Percentiles rank a stretch among this genome's conserved stretches.
Evolutionary conservation across 2,113 vertebrate genomes (phyloP).

Genomic region (Deroptyus accipitrinus): DNA sequence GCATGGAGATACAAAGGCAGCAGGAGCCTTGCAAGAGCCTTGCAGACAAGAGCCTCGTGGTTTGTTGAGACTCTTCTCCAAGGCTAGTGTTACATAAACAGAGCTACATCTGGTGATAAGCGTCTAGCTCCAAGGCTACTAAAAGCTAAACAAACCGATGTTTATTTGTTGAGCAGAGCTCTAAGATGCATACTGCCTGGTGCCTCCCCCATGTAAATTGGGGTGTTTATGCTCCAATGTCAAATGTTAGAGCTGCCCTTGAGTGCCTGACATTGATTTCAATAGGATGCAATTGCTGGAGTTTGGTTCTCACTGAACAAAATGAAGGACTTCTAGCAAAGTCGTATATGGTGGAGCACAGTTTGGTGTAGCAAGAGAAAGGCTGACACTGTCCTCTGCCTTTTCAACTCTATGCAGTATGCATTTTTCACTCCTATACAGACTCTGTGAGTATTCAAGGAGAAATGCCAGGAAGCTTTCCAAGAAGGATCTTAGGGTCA

Average conservation of each 20-base stretch:
- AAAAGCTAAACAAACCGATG: neutral
- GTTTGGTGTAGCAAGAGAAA: neutral
- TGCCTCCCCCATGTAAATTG: neutral
- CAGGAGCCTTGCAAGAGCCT: neutral
- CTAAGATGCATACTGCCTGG: neutral
- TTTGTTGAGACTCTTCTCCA: constrained; percentile 13
- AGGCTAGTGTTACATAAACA: neutral
- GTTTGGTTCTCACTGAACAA: neutral
- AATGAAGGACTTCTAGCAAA: neutral
- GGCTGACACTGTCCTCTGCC: constrained; percentile 33
- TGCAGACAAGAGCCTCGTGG: neutral
- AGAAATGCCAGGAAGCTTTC: neutral
- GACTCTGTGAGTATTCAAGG: neutral
- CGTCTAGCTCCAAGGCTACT: neutral
- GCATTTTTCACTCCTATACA: neutral
- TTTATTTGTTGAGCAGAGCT: constrained; percentile 7
- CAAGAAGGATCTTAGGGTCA: neutral
- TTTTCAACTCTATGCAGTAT: constrained; percentile 6
- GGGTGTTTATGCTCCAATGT: neutral
- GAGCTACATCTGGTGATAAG: constrained; percentile 24
- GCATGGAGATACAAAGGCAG: neutral
- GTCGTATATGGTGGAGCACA: neutral
- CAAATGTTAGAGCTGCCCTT: neutral
- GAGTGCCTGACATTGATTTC: neutral
- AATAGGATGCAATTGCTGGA: neutral